phyloP scores from a whole-genome alignment of 1,140 invertebrate genomes.

The Conus betulinus region DNA sequence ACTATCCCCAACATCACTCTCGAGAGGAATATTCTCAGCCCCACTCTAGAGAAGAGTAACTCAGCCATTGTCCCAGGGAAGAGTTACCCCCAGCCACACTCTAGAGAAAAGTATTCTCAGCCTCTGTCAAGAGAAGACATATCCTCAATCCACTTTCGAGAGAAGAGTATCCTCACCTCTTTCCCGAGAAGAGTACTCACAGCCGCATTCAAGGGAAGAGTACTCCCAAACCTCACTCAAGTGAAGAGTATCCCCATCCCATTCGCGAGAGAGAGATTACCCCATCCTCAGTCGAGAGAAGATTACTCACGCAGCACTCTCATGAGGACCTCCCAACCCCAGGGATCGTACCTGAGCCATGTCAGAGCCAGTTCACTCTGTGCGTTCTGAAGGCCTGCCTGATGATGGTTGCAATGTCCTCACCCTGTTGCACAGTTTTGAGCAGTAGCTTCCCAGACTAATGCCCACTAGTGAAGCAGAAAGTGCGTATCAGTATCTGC shows the following conservation, averaged over 20 bases:
- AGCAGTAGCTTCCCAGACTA: slow-evolving; percentile 32
- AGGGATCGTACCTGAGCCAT: slow-evolving; percentile 38
- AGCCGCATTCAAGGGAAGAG: slow-evolving; percentile 4
- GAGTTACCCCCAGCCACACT: slow-evolving; percentile 12
- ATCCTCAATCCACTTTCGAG: no score
- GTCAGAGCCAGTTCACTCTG: slow-evolving; percentile 39
- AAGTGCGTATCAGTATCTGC: slow-evolving; percentile 68
- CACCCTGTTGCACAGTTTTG: slow-evolving; percentile 39
- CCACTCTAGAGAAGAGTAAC: slow-evolving; percentile 18
- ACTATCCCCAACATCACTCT: background rate
- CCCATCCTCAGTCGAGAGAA: slow-evolving; percentile 25
- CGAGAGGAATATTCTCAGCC: slow-evolving; percentile 19
- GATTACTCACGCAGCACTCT: slow-evolving; percentile 26
- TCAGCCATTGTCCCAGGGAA: no score
- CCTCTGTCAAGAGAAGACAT: no score
- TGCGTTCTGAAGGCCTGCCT: slow-evolving; percentile 28
- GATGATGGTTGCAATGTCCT: slow-evolving; percentile 35
- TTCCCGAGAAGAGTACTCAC: slow-evolving; percentile 13
- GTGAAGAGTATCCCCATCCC: slow-evolving; percentile 30
- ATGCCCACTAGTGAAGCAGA: slow-evolving; percentile 44
- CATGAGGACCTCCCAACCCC: slow-evolving; percentile 37
- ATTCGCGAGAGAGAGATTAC: no score
- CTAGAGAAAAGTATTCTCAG: slow-evolving; percentile 14
- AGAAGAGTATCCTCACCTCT: slow-evolving; percentile 7
- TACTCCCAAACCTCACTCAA: background rate